Conservation (phyloP, 2,797 vertebrate species). For the Cirrhinus molitorella region DNA sequence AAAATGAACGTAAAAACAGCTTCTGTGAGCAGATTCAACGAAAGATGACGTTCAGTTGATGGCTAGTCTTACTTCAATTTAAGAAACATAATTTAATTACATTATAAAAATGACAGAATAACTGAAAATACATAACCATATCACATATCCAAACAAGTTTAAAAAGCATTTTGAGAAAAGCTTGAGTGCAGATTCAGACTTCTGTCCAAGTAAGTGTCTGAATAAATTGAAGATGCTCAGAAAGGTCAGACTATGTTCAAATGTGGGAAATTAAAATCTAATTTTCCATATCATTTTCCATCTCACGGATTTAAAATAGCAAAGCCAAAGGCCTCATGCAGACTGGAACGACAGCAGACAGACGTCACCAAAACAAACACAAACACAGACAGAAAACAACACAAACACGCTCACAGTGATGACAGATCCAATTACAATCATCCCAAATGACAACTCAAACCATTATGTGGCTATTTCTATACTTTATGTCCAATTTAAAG, state of each 20-base stretch:
- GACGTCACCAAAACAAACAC: neutral
- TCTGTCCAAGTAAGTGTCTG: neutral
- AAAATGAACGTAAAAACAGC: neutral
- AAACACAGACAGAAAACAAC: neutral
- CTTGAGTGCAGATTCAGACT: neutral
- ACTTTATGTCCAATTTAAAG: neutral
- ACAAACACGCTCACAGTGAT: neutral
- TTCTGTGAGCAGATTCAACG: conserved; percentile 34
- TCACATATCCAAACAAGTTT: neutral
- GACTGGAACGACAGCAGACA: neutral
- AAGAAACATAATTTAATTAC: neutral
- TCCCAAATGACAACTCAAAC: neutral
- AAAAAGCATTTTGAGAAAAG: neutral
- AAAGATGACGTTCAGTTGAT: neutral
- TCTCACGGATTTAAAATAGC: neutral
- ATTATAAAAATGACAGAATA: neutral
- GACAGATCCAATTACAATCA: neutral
- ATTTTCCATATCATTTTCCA: neutral
- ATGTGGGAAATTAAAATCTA: neutral
- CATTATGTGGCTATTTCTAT: no score
- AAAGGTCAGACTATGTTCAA: neutral
- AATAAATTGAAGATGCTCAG: neutral
- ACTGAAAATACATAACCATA: neutral
- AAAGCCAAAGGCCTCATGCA: neutral
- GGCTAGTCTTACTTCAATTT: no score